These are phyloP conservation scores for Argopecten irradians DNA, from an alignment of 1,140 invertebrate species.

Conservation along the genomic window DNA sequence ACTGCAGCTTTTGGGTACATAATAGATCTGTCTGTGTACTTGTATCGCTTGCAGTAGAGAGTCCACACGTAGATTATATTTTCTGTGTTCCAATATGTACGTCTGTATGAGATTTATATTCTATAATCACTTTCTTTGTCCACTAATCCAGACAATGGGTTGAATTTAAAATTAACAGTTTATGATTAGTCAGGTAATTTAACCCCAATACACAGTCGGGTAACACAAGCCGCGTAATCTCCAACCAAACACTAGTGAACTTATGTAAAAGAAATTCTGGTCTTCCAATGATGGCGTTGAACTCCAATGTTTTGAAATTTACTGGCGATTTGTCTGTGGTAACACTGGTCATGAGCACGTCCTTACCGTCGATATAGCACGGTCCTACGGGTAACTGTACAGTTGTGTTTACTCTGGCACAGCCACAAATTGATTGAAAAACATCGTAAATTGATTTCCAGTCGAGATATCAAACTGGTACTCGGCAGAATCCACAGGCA, in stretches of 20 bases:
- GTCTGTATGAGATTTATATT: neutral
- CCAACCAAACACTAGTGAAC: neutral
- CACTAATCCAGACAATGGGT: neutral
- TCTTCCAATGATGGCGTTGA: no score
- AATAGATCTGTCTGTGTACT: neutral
- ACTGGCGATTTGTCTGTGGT: no score
- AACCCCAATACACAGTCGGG: neutral
- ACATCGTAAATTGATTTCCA: constrained; percentile 11
- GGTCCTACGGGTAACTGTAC: no score
- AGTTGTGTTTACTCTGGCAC: neutral
- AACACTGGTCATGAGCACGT: no score
- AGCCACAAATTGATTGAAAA: no score
- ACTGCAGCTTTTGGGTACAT: neutral
- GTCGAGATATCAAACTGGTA: neutral
- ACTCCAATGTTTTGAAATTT: no score
- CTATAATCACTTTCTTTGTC: neutral
- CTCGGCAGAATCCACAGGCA: neutral
- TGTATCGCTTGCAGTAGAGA: neutral
- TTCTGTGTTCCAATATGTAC: neutral
- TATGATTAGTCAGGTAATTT: neutral
- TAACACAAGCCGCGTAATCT: neutral
- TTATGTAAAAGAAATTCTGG: neutral
- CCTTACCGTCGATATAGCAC: no score
- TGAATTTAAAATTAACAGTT: neutral
- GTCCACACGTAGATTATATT: neutral